A percentile compares a stretch with the other conserved stretches of the same genome.
These are phyloP conservation scores for Macrocentrus cingulum DNA, from an alignment of 1,140 invertebrate genomes.

Conservation along the genomic window DNA sequence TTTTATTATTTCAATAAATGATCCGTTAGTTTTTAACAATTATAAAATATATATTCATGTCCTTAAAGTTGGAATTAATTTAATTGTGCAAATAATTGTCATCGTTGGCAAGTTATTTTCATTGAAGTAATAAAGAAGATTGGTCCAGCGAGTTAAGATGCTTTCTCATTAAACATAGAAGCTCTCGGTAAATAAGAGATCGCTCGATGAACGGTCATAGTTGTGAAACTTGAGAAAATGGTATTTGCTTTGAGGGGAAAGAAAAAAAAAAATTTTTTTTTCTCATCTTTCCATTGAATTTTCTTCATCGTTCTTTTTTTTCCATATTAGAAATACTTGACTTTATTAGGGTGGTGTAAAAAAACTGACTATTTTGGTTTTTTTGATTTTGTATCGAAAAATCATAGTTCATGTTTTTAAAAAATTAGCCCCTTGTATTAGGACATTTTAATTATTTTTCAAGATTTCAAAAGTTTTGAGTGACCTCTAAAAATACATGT, in stretches of 20 bases:
- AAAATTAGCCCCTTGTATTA: too few species aligned
- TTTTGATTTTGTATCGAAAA: too few species aligned
- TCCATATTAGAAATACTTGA: too few species aligned
- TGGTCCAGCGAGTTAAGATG: neutral
- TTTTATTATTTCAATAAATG: too few species aligned
- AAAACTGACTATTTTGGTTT: too few species aligned
- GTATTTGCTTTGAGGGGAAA: neutral
- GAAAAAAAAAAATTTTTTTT: neutral
- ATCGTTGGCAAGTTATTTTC: neutral
- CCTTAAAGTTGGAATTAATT: constrained; percentile 8
- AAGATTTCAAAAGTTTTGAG: too few species aligned
- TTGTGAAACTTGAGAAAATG: neutral
- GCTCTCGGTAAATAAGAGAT: neutral
- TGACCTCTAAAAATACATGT: too few species aligned
- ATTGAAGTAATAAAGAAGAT: constrained; percentile 13
- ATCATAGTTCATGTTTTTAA: too few species aligned
- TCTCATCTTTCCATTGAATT: neutral
- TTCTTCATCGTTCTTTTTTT: too few species aligned
- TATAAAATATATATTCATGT: too few species aligned
- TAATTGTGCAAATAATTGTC: constrained; percentile 5
- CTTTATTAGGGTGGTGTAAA: too few species aligned
- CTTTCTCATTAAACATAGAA: constrained; percentile 14
- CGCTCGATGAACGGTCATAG: neutral
- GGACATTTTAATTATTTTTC: too few species aligned
- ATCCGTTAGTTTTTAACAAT: neutral